Percentiles rank a stretch among this genome's conserved stretches.
phyloP scores from a whole-genome alignment of 2,888 invertebrate species.

The Caenorhabditis sp. region DNA sequence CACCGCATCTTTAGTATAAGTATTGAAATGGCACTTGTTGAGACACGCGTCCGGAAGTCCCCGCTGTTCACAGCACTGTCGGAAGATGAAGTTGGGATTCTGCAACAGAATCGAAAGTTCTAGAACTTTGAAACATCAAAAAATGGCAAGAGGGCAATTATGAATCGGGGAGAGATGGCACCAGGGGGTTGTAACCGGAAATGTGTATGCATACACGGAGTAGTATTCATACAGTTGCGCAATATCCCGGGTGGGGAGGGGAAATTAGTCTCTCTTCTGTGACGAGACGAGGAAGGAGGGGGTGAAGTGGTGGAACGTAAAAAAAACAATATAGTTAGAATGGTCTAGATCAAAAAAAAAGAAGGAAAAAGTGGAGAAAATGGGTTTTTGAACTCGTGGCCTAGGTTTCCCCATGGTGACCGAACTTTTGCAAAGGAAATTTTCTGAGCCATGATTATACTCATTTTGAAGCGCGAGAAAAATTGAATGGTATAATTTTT shows the following conservation, averaged over 20 bases:
- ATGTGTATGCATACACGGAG: neutral
- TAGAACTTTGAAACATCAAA: conserved; percentile 27
- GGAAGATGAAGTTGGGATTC: conserved; percentile 82
- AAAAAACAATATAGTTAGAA: neutral
- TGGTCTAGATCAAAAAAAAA: neutral
- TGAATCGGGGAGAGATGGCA: neutral
- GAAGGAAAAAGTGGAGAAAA: too few species aligned
- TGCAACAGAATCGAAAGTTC: too few species aligned
- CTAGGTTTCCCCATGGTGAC: neutral
- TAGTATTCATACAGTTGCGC: conserved; percentile 30
- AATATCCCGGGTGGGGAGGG: too few species aligned
- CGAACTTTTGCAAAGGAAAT: too few species aligned
- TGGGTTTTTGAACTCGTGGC: neutral
- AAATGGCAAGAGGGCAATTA: conserved; percentile 33
- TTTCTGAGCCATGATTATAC: neutral
- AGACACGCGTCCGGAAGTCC: conserved; percentile 81
- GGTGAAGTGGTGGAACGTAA: conserved; percentile 33
- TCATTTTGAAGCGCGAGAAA: neutral
- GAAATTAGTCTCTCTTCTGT: neutral
- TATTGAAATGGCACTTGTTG: conserved; percentile 81
- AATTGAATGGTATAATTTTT: neutral
- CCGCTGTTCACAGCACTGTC: conserved; percentile 82
- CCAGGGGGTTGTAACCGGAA: conserved; percentile 16
- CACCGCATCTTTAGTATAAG: conserved; percentile 80
- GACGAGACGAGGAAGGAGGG: neutral